Evolutionary conservation across 2,888 invertebrate genomes (phyloP), one percentile per base, ranked within the genome.

Genomic region (Spatulosminthurus flaviceps): DNA sequence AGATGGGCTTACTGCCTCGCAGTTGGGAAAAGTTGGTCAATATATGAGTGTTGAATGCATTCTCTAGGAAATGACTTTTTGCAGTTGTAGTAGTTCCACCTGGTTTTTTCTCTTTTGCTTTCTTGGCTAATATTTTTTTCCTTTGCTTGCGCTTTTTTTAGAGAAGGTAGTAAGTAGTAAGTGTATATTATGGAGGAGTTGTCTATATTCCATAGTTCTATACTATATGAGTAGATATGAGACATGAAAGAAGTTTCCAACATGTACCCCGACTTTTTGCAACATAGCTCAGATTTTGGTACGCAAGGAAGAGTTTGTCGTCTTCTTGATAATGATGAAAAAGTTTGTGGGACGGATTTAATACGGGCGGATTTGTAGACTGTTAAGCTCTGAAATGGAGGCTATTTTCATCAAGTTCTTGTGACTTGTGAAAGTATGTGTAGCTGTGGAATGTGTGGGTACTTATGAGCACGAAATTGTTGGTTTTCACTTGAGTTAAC

Each of bases 371-470:
- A 51, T 51, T 51, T 51, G 16, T 51, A 19, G 51, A 2, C 51
- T 51, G 51, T 51, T 51, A 51, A 51, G 51, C 51, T 51, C 51
- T 19, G 1, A 51, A 51, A 51, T 51, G 51, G 51, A 51, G 5
- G 51, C n/a, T 9, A 51, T 51, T 51, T 51, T 51, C 51, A 51
- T 51, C 51, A 51, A 51, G 9, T 51, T 51, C 51, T 34, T 34
- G 34, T 34, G n/a, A 34, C 34, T 34, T 9, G 9, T 9, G 9
- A 34, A 34, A 34, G 34, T 5, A 2, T 51, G 16, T 19, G 16
- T 51, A 19, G 9, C 64, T 64, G n/a, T 64, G 13, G 21, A 21
- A 13, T 64, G n/a, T 64, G 7, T 41, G 9, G 16, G 51, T 34
- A n/a, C 19, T 51, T n/a, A 19, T 51, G 51, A 51, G 16, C n/a